A percentile compares a stretch with the other conserved stretches of the same genome.
Evolutionary conservation across 2,113 vertebrate species (phyloP).

Genomic region (Mixornis gularis): DNA sequence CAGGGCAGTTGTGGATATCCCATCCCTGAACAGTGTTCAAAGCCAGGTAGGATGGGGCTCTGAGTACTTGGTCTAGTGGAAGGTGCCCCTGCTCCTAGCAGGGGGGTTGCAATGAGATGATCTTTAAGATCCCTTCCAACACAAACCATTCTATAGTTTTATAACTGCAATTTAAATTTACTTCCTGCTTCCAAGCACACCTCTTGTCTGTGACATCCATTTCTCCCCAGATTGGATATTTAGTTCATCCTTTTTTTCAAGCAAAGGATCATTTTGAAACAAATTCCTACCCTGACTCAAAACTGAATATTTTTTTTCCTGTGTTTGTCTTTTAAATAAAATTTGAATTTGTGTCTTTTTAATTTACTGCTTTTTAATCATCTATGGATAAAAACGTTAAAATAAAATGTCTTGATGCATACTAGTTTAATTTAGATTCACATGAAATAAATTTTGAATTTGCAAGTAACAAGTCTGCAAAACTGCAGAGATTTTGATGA

Average conservation of each 20-base stretch:
- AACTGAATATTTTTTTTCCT: not conserved
- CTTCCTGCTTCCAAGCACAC: not conserved
- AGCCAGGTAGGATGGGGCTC: not conserved
- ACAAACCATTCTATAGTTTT: not conserved
- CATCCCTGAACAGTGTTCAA: not conserved
- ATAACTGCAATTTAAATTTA: not conserved
- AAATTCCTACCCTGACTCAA: slow-evolving; percentile 54
- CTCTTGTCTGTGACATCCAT: not conserved
- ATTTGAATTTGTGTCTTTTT: slow-evolving; percentile 61
- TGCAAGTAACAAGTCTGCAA: slow-evolving; percentile 65
- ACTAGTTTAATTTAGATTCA: slow-evolving; percentile 70
- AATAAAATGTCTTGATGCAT: slow-evolving; percentile 51
- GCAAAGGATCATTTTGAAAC: slow-evolving; percentile 32
- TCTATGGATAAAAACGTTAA: slow-evolving; percentile 36
- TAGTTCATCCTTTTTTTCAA: slow-evolving; percentile 56
- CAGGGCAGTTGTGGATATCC: fast-evolving
- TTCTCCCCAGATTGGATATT: slow-evolving; percentile 43
- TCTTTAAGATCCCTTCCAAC: not conserved
- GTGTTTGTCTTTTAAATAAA: slow-evolving; percentile 62
- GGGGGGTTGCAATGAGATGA: fast-evolving
- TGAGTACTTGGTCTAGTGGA: fast-evolving
- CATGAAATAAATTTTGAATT: slow-evolving; percentile 69
- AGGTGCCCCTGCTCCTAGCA: not conserved
- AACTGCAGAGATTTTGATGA: slow-evolving; percentile 68
- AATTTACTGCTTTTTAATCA: slow-evolving; percentile 67